Evolutionary conservation across 2,888 invertebrate species (phyloP), one percentile per base, ranked within the genome.

Genomic region (Cryptus viduatorius): DNA sequence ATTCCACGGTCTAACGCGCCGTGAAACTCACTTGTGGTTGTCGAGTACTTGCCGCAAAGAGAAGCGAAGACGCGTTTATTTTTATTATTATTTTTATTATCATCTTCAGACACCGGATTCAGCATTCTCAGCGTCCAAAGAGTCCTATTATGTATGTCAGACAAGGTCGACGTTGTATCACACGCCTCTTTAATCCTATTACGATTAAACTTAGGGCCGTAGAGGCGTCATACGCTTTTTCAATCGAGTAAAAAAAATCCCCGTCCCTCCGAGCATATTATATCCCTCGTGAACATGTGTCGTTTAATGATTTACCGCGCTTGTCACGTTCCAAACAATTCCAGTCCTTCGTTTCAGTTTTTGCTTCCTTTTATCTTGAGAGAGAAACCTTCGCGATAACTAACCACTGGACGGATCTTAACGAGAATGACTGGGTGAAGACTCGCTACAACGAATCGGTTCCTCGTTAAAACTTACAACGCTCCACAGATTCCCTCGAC

Each of bases 121-220:
- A 69, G 68, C 64, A 65, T 67, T 46, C 76, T 50, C 64, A 44
- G 31, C 46, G 12, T 83, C 83, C 16, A 53, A 77, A 50, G 76
- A 56, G 53, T 12, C 44, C 14, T 31, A 37, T 16, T 31, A 37
- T 16, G 48, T 64, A 16, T 10, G 31, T 48, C 48, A 2, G 48
- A 61, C 31, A 48, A 12, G 12, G 46, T 44, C 42, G 37, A 44
- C 56, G 84, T 90, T 87, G 84, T 87, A 82, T 87, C 89, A 90
- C 85, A 50, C 82, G 68, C 75, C 84, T 83, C 87, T 86, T 87
- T 90, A 92, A 92, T 92, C 91, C 90, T 86, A 90, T 92, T 92
- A 92, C 79, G 87, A 88, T 88, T 87, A 87, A 88, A 86, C 88
- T 89, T 91, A 89, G 90, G 65, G 37, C 12, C 24, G 44, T 65